These are phyloP conservation scores for Drosophila biarmipes DNA, from an alignment of 1,140 invertebrate genomes.

Conservation along the genomic window DNA sequence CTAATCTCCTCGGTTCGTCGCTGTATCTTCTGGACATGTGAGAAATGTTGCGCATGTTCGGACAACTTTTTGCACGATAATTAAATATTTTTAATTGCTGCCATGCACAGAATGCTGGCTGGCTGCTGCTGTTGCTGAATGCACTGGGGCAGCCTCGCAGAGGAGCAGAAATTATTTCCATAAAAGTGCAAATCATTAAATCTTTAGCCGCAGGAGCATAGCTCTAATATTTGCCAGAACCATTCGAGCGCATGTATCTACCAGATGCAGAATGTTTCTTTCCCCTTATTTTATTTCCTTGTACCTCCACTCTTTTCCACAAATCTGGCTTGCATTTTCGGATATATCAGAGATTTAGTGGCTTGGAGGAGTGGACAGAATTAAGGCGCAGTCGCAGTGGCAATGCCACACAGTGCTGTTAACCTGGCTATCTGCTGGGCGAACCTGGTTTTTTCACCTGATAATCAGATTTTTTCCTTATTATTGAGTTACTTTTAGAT, in stretches of 20 bases:
- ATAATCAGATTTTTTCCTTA: background rate
- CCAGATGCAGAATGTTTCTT: conserved; percentile 57
- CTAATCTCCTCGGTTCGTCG: conserved; percentile 11
- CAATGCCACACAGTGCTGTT: conserved; percentile 40
- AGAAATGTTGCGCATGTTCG: conserved; percentile 80
- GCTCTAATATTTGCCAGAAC: conserved; percentile 77
- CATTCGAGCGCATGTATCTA: conserved; percentile 67
- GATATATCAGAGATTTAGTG: conserved; percentile 82
- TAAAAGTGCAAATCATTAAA: conserved; percentile 83
- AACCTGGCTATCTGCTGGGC: conserved; percentile 1
- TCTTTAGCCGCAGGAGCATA: conserved; percentile 72
- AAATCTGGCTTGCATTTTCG: conserved; percentile 73
- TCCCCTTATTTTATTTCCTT: conserved; percentile 8
- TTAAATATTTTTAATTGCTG: conserved; percentile 83
- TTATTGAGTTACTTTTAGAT: no score
- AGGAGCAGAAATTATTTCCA: conserved; percentile 77
- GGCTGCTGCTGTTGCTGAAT: conserved; percentile 10
- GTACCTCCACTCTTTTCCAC: conserved; percentile 18
- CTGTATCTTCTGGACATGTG: conserved; percentile 58
- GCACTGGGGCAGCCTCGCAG: conserved; percentile 8
- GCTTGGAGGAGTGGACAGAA: conserved; percentile 66
- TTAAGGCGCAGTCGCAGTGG: conserved; percentile 78
- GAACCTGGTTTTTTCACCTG: background rate
- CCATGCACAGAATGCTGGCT: conserved; percentile 70
- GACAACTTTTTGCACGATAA: conserved; percentile 81